Conservation (phyloP, 37 sponge, comb jelly and placozoan species). For the Corticium candelabrum region DNA sequence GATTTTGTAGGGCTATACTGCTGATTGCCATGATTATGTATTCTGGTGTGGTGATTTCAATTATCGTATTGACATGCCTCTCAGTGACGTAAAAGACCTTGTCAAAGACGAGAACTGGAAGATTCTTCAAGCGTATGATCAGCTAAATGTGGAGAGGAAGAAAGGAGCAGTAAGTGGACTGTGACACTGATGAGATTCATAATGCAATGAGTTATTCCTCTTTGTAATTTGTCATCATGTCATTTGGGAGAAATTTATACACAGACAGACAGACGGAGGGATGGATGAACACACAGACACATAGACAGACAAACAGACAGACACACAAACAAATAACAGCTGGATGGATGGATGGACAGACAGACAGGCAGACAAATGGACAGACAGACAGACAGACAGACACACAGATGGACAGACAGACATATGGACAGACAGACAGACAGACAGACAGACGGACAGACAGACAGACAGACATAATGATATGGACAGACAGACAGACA, state of each 20-base stretch:
- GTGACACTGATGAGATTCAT: not conserved
- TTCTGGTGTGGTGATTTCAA: constrained; percentile 99
- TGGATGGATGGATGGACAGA: too few relatives aligned
- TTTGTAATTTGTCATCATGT: not conserved
- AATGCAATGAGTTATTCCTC: not conserved
- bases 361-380: too few relatives aligned
- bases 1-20: constrained; percentile 43
- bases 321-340: too few relatives aligned
- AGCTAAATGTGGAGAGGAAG: constrained; percentile 68
- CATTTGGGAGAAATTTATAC: too few relatives aligned
- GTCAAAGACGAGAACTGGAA: constrained; percentile 50
- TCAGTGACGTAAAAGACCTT: constrained; percentile 37
- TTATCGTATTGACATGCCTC: constrained; percentile 90
- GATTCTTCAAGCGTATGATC: constrained; percentile 59
- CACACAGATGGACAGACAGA: too few relatives aligned
- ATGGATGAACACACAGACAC: too few relatives aligned
- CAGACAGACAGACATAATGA: too few relatives aligned
- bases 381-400: too few relatives aligned
- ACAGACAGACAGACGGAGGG: not conserved
- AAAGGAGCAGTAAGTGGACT: constrained; percentile 37
- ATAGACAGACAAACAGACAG: too few relatives aligned
- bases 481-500: too few relatives aligned
- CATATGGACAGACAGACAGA: too few relatives aligned
- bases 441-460: too few relatives aligned
- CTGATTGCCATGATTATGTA: constrained; percentile 89